Evolutionary conservation across 2,888 invertebrate genomes (phyloP).

Genomic region (Machimus rusticus): DNA sequence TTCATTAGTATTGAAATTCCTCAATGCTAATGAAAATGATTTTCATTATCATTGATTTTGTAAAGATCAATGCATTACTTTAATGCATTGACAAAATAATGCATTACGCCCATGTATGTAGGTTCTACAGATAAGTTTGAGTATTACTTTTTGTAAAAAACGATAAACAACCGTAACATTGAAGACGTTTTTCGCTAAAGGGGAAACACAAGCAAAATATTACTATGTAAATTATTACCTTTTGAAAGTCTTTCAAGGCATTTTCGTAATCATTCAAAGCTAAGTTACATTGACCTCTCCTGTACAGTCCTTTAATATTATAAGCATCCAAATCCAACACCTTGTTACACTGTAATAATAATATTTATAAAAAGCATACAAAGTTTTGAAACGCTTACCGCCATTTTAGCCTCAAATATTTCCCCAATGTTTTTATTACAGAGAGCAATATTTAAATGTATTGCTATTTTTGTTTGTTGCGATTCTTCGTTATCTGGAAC

Average conservation of each 20-base stretch:
- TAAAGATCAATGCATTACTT: no score
- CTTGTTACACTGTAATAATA: background rate
- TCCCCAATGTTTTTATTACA: slow-evolving; percentile 78
- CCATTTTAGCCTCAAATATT: slow-evolving; percentile 72
- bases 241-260: background rate
- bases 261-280: background rate
- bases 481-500: slow-evolving; percentile 62
- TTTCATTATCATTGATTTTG: no score
- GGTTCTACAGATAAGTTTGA: no score
- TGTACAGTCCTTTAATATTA: background rate
- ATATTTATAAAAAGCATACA: background rate
- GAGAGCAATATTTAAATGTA: slow-evolving; percentile 82
- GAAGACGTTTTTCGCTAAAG: no score
- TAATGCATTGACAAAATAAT: no score
- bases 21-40: no score
- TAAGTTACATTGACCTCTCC: background rate
- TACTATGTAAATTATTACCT: background rate
- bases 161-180: no score
- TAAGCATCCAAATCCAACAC: background rate
- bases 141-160: no score
- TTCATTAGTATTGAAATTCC: no score
- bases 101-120: no score
- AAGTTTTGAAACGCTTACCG: slow-evolving; percentile 61
- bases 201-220: no score
- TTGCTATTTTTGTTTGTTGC: slow-evolving; percentile 70